phyloP scores from a whole-genome alignment of 2,888 invertebrate genomes.

The Ethmia dodecea region DNA sequence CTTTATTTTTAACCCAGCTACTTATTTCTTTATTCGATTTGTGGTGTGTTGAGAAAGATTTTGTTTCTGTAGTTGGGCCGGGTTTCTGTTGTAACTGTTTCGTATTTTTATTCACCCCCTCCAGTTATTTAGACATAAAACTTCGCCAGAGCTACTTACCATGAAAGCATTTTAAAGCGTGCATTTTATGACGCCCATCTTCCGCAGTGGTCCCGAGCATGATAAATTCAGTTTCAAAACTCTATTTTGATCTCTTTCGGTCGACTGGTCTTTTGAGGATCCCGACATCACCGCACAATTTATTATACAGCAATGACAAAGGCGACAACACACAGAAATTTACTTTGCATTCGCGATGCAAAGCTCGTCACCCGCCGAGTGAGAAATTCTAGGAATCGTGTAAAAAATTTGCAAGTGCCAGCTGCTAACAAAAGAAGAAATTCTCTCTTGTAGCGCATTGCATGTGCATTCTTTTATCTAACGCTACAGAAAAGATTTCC shows the following conservation, averaged over 20 bases:
- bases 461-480: too few species aligned
- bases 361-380: conserved; percentile 21
- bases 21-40: too few species aligned
- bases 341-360: conserved; percentile 27
- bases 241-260: not conserved
- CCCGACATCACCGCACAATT: not conserved
- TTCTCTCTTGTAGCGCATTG: not conserved
- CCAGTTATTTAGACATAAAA: too few species aligned
- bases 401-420: conserved; percentile 7
- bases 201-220: not conserved
- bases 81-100: too few species aligned
- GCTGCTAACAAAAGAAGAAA: not conserved
- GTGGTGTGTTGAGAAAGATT: too few species aligned
- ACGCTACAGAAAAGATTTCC: too few species aligned
- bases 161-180: too few species aligned
- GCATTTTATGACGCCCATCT: conserved; percentile 3
- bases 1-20: too few species aligned
- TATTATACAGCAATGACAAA: conserved; percentile 9
- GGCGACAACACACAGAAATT: conserved; percentile 22
- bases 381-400: conserved; percentile 14
- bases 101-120: too few species aligned
- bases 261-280: not conserved
- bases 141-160: too few species aligned
- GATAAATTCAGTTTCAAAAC: not conserved
- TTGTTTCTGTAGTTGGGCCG: too few species aligned